Evolutionary conservation across 2,113 vertebrate species (phyloP).

Genomic region (Mormyrus lacerda): DNA sequence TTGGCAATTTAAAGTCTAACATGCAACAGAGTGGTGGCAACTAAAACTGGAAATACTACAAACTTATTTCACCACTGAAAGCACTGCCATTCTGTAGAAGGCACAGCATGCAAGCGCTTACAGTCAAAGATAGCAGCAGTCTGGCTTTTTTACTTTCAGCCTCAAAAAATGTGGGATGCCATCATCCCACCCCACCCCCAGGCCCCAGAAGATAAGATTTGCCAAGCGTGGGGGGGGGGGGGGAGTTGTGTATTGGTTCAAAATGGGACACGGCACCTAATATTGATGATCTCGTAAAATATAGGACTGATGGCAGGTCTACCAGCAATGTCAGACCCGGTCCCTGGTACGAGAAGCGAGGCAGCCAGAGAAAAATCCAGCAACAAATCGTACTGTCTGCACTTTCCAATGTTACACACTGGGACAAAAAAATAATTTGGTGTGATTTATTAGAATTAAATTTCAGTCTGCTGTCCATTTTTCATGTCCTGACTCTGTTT

Average conservation of each 20-base stretch:
- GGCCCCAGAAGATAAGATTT: background rate
- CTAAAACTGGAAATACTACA: background rate
- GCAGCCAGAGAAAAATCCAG: background rate
- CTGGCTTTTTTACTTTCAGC: background rate
- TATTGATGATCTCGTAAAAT: background rate
- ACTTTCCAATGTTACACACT: background rate
- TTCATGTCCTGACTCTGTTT: background rate
- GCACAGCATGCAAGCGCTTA: background rate
- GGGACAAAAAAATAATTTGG: background rate
- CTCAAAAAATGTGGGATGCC: background rate
- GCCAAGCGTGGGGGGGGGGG: background rate
- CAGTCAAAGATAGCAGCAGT: background rate
- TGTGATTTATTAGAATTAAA: background rate
- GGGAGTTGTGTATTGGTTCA: background rate
- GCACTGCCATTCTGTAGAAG: background rate
- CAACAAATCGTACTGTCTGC: background rate
- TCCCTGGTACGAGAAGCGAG: background rate
- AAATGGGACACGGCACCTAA: background rate
- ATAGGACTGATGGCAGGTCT: background rate
- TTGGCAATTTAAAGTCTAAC: background rate
- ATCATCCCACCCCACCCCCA: background rate
- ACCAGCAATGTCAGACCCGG: background rate
- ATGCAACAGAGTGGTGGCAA: background rate
- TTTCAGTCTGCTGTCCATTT: background rate
- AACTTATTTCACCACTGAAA: background rate